Base-by-base conservation (phyloP, 2,113 vertebrate species). In the Nannospalax galili region DNA sequence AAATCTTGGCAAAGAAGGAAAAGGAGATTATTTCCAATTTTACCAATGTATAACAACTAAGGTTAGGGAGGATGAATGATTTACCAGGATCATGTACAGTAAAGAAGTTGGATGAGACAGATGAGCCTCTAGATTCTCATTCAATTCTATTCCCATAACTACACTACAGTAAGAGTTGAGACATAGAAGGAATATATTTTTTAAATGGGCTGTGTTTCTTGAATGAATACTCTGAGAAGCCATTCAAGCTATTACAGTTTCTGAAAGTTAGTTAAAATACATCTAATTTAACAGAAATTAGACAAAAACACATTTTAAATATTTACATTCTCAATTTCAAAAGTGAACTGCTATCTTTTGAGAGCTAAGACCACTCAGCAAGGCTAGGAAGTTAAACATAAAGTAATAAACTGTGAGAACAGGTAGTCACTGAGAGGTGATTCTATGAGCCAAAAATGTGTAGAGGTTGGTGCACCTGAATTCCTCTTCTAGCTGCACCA, bases 281-380 rank as follows among this genome's bases (percentile, higher is more conserved):
- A 81, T 60, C 12, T 84, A 72, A 95, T 67, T 90, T 78, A 64
- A 52, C 48, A 52, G 48, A 11, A 52, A 52, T 52, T 52, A 52
- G 48, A 52, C 11, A 45, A 79, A 95, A 90, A 62, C 28, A 48
- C 22, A 40, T 79, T 87, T 90, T 84, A n/a, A 64, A 42, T 77
- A 64, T 79, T 26, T 88, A 64, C 28, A 45, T 78, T 78, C 79
- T 84, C 30, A 86, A 92, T 77, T 88, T 56, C n/a, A 80, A 88
- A 87, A 80, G n/a, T 5, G 2, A 73, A 84, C 56, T 35, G 35
- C 26, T 85, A 70, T 48, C n/a, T 26, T 19, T 37, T 78, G 35
- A 75, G 48, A 56, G 65, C 16, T 56, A 64, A 0, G 30, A 40
- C 48, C 80, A 87, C 35, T 52, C 48, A 40, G 56, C 80, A 90